Evolutionary conservation across 1,140 invertebrate genomes (phyloP), one percentile per base, ranked within the genome.

Genomic region (Dendrolimus kikuchii): DNA sequence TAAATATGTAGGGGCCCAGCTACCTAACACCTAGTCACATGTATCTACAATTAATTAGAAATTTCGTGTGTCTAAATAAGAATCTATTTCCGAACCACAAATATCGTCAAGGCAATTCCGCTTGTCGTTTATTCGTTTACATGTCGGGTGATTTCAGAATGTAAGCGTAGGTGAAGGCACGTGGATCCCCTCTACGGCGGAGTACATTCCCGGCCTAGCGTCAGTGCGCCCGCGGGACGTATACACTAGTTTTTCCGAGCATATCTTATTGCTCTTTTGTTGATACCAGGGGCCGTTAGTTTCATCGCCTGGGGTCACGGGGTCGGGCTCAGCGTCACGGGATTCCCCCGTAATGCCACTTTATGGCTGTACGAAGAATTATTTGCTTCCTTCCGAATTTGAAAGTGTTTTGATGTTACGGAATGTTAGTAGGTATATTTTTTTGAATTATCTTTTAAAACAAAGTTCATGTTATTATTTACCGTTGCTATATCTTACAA

Each of bases 181-280:
- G 23, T 23, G 23, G 23, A 23, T 23, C 64, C 62, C 71, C 72
- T 64, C 59, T 55, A 63, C 68, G 60, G 59, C 63, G 61, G 59
- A 55, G 57, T 60, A 51, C 66, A 50, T 49, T 51, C 54, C 64
- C 55, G 57, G 61, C 51, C 64, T 3, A 23, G 23, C 23, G 57
- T 52, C 51, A 74, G 56, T 60, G 61, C 58, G 60, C 85, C 74
- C 81, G 4, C 6, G 83, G 78, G 86, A 65, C 62, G 59, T 60
- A 78, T 83, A 75, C 77, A 81, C 82, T 83, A 87, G 82, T 87
- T 87, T 81, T 86, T 85, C 81, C 80, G 68, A 80, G 84, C 82
- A 88, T 88, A 88, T 88, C 84, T 87, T 88, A 88, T 86, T 81
- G 83, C 83, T 71, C 84, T 81, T 88, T 83, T 86, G 86, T 87